phyloP scores from a whole-genome alignment of 2,797 vertebrate species.

The Falco novaeseelandiae region DNA sequence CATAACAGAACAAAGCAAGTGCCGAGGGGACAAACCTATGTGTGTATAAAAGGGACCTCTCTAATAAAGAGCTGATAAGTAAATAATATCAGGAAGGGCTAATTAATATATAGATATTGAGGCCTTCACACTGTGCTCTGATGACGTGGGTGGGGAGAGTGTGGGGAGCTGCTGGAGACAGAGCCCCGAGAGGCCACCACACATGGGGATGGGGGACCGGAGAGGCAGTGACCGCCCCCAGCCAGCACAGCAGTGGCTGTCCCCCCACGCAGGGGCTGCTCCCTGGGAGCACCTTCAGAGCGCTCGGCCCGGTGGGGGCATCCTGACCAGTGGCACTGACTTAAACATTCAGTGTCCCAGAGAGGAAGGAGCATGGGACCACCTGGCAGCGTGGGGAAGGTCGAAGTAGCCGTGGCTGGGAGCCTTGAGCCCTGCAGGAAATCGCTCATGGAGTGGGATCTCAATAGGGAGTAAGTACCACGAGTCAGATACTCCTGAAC shows the following conservation, averaged over 20 bases:
- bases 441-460: background rate
- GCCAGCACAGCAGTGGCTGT: background rate
- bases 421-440: background rate
- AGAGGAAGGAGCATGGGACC: background rate
- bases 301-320: fast-evolving
- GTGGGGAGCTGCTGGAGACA: background rate
- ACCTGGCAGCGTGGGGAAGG: no score
- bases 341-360: background rate
- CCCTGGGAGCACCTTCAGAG: background rate
- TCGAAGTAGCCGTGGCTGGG: background rate
- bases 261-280: background rate
- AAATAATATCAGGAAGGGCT: background rate
- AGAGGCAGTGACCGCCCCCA: background rate
- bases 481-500: background rate
- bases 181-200: background rate
- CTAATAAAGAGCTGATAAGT: background rate
- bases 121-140: background rate
- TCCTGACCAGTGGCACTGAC: background rate
- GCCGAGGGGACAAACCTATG: background rate
- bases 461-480: background rate
- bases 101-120: background rate
- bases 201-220: background rate
- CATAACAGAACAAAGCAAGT: background rate
- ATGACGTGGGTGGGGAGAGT: background rate
- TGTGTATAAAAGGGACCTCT: background rate